Evolutionary conservation across 2,113 vertebrate species (phyloP).

Genomic region (Macaca nemestrina): DNA sequence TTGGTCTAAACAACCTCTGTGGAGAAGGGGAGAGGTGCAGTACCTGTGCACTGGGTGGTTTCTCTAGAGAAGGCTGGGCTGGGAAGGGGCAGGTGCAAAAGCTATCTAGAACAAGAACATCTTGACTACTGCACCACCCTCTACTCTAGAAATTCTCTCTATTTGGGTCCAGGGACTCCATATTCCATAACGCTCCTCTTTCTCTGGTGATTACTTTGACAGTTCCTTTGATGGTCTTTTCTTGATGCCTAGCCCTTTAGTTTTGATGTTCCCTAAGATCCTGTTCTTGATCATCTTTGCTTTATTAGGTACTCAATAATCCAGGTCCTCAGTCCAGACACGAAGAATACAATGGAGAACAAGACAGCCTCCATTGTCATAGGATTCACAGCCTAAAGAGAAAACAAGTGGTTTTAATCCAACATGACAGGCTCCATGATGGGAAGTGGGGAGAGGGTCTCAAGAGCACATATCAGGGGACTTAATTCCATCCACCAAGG

Average conservation of each 20-base stretch:
- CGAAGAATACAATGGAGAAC: background rate
- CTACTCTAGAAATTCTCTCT: background rate
- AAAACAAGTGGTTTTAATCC: background rate
- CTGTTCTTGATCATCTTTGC: background rate
- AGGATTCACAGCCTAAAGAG: background rate
- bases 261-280: background rate
- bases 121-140: rapidly evolving
- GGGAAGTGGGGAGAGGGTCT: background rate
- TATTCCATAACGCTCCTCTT: background rate
- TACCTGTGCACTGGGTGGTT: background rate
- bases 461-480: too few relatives aligned
- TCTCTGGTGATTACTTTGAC: background rate
- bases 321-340: background rate
- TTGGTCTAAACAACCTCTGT: background rate
- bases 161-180: background rate
- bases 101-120: background rate
- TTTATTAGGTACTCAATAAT: background rate
- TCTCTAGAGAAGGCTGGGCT: background rate
- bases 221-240: background rate
- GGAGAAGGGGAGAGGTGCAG: background rate
- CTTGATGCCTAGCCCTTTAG: background rate
- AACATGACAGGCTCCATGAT: background rate
- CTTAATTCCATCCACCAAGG: background rate
- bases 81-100: background rate
- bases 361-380: background rate